Percentiles rank a stretch among this genome's conserved stretches.
These are phyloP conservation scores for Spisula subtruncata DNA, from an alignment of 2,888 invertebrate species.

Conservation along the genomic window DNA sequence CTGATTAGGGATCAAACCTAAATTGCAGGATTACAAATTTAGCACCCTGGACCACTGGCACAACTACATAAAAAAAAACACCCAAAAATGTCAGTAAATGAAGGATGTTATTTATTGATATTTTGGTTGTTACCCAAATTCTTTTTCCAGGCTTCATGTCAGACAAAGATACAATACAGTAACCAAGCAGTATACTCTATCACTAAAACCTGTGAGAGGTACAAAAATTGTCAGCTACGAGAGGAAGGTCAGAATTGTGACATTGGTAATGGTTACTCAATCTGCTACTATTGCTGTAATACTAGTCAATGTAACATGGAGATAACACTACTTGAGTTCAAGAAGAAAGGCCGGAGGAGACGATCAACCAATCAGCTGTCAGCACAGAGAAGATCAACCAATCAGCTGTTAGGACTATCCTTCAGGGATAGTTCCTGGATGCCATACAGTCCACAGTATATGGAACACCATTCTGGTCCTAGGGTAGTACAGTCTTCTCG, in stretches of 20 bases:
- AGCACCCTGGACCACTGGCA: too few relatives aligned
- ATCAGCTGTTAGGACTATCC: background rate
- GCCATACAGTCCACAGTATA: background rate
- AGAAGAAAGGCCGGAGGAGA: slow-evolving; percentile 56
- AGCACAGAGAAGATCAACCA: slow-evolving; percentile 54
- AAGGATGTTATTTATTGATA: too few relatives aligned
- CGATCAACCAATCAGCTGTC: slow-evolving; percentile 30
- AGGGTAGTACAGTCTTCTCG: too few relatives aligned
- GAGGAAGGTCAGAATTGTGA: slow-evolving; percentile 39
- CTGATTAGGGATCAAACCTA: too few relatives aligned
- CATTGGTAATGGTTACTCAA: slow-evolving; percentile 3
- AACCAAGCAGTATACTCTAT: slow-evolving; percentile 45
- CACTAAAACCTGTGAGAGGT: slow-evolving; percentile 49
- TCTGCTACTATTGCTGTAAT: slow-evolving; percentile 65
- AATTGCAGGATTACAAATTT: too few relatives aligned
- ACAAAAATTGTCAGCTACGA: slow-evolving; percentile 17
- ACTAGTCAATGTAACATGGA: slow-evolving; percentile 58
- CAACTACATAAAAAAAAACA: too few relatives aligned
- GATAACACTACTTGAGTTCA: slow-evolving; percentile 48
- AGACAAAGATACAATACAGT: slow-evolving; percentile 51
- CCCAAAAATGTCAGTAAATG: too few relatives aligned
- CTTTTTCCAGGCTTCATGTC: slow-evolving; percentile 57
- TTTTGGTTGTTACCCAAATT: too few relatives aligned
- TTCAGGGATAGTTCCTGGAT: background rate
- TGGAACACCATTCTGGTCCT: too few relatives aligned